Percentiles rank a stretch among this genome's conserved stretches.
These are phyloP conservation scores for Plecotus auritus DNA, from an alignment of 2,113 vertebrate species.

Conservation along the genomic window DNA sequence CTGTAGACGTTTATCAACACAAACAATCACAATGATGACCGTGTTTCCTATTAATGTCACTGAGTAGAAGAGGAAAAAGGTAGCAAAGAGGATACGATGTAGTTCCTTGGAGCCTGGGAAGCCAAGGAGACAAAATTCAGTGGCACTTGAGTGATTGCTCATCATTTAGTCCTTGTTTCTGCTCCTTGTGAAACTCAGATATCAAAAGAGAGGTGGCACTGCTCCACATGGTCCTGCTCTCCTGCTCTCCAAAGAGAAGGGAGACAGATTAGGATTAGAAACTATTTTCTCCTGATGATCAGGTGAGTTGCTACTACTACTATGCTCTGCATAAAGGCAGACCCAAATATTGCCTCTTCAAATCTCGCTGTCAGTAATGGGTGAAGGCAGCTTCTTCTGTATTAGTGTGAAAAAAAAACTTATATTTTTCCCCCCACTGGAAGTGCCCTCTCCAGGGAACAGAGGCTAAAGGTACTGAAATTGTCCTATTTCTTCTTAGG, in stretches of 20 bases:
- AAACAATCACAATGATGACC: too few relatives aligned
- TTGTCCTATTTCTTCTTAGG: background rate
- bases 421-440: accelerated
- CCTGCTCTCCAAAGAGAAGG: background rate
- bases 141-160: slow-evolving; percentile 26
- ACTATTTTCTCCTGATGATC: too few relatives aligned
- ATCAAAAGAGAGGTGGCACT: background rate
- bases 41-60: too few relatives aligned
- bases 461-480: background rate
- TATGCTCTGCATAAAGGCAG: background rate
- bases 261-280: background rate
- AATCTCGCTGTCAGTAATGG: background rate
- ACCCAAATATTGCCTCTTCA: background rate
- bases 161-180: background rate
- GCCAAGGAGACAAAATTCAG: slow-evolving; percentile 42
- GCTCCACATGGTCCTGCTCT: background rate
- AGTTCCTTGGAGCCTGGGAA: slow-evolving; percentile 52
- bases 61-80: too few relatives aligned
- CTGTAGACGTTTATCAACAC: slow-evolving; percentile 34
- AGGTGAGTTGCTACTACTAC: background rate
- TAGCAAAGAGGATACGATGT: too few relatives aligned
- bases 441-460: background rate
- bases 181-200: background rate
- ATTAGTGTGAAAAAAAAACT: too few relatives aligned
- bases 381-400: background rate